Evolutionary conservation across 2,888 invertebrate genomes (phyloP), one percentile per base, ranked within the genome.

Genomic region (Zygogramma bicolorata): DNA sequence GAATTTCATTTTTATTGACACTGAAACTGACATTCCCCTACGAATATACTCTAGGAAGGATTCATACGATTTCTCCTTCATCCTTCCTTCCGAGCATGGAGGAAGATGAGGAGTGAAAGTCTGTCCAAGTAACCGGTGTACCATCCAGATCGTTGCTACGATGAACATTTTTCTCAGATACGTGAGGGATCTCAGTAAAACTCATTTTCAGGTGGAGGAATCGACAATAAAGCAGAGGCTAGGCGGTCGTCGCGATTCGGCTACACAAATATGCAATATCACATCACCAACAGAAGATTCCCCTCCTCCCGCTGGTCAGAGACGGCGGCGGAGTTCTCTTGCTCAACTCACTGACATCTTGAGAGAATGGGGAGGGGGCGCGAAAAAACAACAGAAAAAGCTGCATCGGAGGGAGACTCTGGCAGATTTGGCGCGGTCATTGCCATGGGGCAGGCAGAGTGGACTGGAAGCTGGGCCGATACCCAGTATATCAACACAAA

Each of bases 271-370:
- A 79, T 92, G 93, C 82, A 91, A 92, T 85, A 90, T 94, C 57
- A 95, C 95, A 27, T 96, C 96, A 65, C 96, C 96, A 70, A 90
- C 90, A 72, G 92, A 92, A 83, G 92, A 93, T 81, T 90, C 91
- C 49, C 94, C 94, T 76, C 93, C 92, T 40, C 90, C 92, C 75
- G 90, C 83, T 34, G 73, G 83, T 88, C 92, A 92, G 68, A 67
- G 78, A 25, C 91, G 96, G 49, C 68, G 81, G 31, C 92, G 96
- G 67, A 95, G 95, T 76, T 96, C 96, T 1, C 87, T 97, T 73
- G 96, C 97, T 15, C 96, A 96, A 86, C 89, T 96, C 74, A 96
- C 96, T 72, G 97, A 97, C 86, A 94, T 97, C 70, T 87, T 97
- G 59, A 90, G 62, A 40, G 96, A 96, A 89, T 96, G 95, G 96